Percentiles rank a stretch among this genome's conserved stretches.
Conservation (phyloP, 2,888 invertebrate genomes). For the Lycaena phlaeas region DNA sequence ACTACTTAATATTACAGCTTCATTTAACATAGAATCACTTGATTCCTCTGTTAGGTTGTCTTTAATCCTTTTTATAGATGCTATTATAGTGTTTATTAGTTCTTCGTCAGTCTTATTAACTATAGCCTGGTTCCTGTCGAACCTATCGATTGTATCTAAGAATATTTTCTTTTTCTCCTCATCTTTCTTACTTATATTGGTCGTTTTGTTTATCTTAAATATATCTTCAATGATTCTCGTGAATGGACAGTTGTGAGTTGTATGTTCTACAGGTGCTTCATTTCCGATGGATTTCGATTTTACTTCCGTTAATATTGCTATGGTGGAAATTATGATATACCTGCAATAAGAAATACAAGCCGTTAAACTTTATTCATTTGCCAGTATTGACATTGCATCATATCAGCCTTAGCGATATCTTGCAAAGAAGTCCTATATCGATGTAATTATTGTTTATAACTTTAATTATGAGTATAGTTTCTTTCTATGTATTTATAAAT, state of each 20-base stretch:
- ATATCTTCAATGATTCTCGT: slow-evolving; percentile 60
- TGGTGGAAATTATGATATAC: slow-evolving; percentile 36
- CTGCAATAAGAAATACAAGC: too few species aligned
- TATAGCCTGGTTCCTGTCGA: slow-evolving; percentile 32
- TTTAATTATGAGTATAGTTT: too few species aligned
- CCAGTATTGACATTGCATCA: too few species aligned
- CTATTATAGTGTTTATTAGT: slow-evolving; percentile 53
- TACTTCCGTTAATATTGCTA: too few species aligned
- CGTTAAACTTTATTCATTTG: too few species aligned
- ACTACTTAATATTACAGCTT: slow-evolving; percentile 53
- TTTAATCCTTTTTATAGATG: slow-evolving; percentile 58
- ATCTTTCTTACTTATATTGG: slow-evolving; percentile 28
- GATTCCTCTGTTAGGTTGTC: slow-evolving; percentile 39
- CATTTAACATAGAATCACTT: slow-evolving; percentile 37
- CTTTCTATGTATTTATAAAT: too few species aligned
- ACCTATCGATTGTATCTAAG: slow-evolving; percentile 70
- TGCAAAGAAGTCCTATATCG: too few species aligned
- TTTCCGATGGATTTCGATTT: slow-evolving; percentile 21
- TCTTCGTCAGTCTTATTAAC: slow-evolving; percentile 43
- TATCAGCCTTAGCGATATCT: too few species aligned
- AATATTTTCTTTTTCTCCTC: slow-evolving; percentile 72
- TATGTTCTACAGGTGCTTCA: slow-evolving; percentile 23
- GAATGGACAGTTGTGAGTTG: slow-evolving; percentile 48
- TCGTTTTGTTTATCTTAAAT: slow-evolving; percentile 45
- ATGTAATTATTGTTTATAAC: too few species aligned